These are phyloP conservation scores for Triplophysa bombifrons DNA, from an alignment of 2,797 vertebrate species.

Conservation along the genomic window DNA sequence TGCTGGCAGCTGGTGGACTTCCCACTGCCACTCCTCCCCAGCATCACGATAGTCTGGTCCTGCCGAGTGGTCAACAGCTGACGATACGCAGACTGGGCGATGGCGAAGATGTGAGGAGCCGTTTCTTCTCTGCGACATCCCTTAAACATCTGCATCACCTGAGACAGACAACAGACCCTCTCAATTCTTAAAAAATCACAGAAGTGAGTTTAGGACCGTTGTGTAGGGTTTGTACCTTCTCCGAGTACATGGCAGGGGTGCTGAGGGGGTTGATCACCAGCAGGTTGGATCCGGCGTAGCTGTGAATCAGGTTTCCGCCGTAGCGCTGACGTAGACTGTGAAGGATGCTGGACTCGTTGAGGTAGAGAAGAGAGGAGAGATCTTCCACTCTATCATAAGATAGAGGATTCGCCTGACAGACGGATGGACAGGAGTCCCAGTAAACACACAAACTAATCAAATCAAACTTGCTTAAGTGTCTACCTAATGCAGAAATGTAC, in stretches of 20 bases:
- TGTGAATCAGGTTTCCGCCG: conserved; percentile 90
- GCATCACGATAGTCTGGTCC: conserved; percentile 90
- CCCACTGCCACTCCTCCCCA: conserved; percentile 92
- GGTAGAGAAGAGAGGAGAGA: conserved; percentile 90
- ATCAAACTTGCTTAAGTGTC: too few relatives aligned
- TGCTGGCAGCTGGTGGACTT: conserved; percentile 96
- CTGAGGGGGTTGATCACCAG: conserved; percentile 93
- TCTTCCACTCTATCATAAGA: conserved; percentile 90
- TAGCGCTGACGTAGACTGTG: conserved; percentile 93
- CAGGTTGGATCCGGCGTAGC: conserved; percentile 89
- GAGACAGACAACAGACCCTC: conserved; percentile 10
- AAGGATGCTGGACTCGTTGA: conserved; percentile 94
- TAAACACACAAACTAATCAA: too few relatives aligned
- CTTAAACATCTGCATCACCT: conserved; percentile 99
- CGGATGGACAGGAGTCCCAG: too few relatives aligned
- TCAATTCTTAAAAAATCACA: neutral
- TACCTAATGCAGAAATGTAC: neutral
- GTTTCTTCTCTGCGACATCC: conserved; percentile 91
- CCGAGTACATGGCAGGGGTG: conserved; percentile 93
- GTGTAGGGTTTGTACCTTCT: conserved; percentile 81
- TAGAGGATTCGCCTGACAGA: conserved; percentile 87
- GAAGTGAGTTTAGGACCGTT: neutral
- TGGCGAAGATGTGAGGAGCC: conserved; percentile 91
- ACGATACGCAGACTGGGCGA: conserved; percentile 92
- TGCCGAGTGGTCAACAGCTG: conserved; percentile 93